Percentiles rank a stretch among this genome's conserved stretches.
phyloP scores from a whole-genome alignment of 2,888 invertebrate genomes.

The Agrochola circellaris region DNA sequence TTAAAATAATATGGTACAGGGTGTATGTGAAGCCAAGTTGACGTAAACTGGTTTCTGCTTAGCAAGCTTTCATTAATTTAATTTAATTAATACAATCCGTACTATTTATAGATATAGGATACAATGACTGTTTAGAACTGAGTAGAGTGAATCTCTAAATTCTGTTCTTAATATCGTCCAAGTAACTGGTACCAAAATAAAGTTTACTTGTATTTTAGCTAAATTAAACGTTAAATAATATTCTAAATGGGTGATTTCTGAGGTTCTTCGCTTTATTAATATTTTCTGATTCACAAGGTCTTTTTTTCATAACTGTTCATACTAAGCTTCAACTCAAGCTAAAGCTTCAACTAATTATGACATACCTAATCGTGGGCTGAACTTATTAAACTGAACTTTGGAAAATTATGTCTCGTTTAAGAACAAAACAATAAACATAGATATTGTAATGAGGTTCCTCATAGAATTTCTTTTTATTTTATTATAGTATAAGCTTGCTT shows the following conservation, averaged over 20 bases:
- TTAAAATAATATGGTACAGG: conserved; percentile 71
- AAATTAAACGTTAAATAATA: too few species aligned
- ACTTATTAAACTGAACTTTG: not conserved
- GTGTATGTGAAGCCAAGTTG: conserved; percentile 8
- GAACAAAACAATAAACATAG: too few species aligned
- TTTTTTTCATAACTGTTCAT: not conserved
- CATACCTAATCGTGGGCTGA: not conserved
- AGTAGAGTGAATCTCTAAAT: not conserved
- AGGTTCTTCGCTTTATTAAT: not conserved
- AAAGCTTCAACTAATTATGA: too few species aligned
- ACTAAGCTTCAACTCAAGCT: too few species aligned
- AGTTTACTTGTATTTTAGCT: not conserved
- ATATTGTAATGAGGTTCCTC: conserved; percentile 14
- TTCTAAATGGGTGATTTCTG: not conserved
- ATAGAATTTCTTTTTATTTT: not conserved
- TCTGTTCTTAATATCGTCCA: conserved; percentile 5
- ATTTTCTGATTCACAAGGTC: not conserved
- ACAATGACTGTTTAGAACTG: not conserved
- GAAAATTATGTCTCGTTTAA: not conserved
- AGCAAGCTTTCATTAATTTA: conserved; percentile 12
- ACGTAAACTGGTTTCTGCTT: conserved; percentile 27
- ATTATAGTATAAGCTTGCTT: conserved; percentile 18
- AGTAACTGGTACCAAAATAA: not conserved
- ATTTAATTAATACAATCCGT: not conserved
- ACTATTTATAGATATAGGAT: too few species aligned